Percentiles rank a stretch among this genome's conserved stretches.
Evolutionary conservation across 2,113 vertebrate genomes (phyloP).

Genomic region (Heterochromis multidens): DNA sequence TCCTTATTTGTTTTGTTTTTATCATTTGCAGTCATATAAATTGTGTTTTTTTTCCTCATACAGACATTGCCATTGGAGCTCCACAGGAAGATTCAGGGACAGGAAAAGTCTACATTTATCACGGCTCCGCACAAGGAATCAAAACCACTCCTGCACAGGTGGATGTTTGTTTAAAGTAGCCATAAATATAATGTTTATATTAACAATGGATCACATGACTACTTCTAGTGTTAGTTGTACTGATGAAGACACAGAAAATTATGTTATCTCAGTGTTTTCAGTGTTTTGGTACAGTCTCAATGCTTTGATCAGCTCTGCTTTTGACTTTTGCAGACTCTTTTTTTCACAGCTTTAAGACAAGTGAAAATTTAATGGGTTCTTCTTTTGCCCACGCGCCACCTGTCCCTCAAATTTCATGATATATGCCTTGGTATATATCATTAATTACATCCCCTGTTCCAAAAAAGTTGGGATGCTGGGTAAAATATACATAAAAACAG

Average conservation of each 20-base stretch:
- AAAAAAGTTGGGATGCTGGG: too few species aligned
- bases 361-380: too few species aligned
- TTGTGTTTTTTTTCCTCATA: neutral
- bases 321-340: neutral
- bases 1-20: neutral
- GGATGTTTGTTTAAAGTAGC: neutral
- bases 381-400: too few species aligned
- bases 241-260: neutral
- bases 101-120: slow-evolving; percentile 92
- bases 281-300: neutral
- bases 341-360: too few species aligned
- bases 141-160: slow-evolving; percentile 88
- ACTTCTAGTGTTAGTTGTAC: neutral
- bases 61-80: slow-evolving; percentile 94
- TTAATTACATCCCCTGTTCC: too few species aligned
- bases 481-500: too few species aligned
- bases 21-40: neutral
- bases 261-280: neutral
- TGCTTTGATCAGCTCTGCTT: neutral
- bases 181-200: neutral
- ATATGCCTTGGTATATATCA: too few species aligned
- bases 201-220: neutral
- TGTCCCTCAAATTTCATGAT: too few species aligned
- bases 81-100: slow-evolving; percentile 82
- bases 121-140: slow-evolving; percentile 86